Evolutionary conservation across 1,140 invertebrate genomes (phyloP).

Genomic region (Eriocheir sinensis): DNA sequence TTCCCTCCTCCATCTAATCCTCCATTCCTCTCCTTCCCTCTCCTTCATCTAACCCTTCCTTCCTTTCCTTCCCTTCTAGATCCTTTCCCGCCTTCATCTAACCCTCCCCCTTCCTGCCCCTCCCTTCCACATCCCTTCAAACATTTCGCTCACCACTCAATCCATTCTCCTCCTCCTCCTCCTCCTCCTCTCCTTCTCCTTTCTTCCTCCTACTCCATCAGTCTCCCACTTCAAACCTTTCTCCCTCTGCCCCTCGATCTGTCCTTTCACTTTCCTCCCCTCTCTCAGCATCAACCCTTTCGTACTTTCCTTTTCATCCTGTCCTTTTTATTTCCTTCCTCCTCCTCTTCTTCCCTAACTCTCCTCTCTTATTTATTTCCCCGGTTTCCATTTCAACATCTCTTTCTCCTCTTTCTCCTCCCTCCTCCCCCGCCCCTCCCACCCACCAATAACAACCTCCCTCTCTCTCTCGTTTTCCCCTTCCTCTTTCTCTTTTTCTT

Average conservation of each 20-base stretch:
- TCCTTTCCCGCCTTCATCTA: neutral
- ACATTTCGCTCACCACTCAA: neutral
- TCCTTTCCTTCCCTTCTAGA: neutral
- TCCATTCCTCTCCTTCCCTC: neutral
- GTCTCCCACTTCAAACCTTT: too few relatives aligned
- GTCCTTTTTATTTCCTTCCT: too few relatives aligned
- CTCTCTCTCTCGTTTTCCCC: neutral
- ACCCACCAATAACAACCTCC: neutral
- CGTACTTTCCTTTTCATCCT: too few relatives aligned
- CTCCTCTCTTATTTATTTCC: neutral
- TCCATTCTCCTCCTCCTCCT: too few relatives aligned
- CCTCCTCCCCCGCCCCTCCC: neutral
- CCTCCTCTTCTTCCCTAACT: neutral
- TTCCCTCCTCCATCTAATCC: neutral
- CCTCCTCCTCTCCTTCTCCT: too few relatives aligned
- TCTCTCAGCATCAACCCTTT: too few relatives aligned
- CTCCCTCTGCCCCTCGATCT: too few relatives aligned
- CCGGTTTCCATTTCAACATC: neutral
- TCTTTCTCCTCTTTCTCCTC: neutral
- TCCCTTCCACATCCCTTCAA: neutral
- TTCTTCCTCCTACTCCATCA: too few relatives aligned
- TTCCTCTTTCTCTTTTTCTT: conserved; percentile 13
- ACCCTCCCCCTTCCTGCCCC: neutral
- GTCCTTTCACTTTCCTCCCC: too few relatives aligned
- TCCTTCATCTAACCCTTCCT: neutral